Base-by-base conservation (phyloP, 2,797 vertebrate genomes). In the Poeciliopsis gracilis region DNA sequence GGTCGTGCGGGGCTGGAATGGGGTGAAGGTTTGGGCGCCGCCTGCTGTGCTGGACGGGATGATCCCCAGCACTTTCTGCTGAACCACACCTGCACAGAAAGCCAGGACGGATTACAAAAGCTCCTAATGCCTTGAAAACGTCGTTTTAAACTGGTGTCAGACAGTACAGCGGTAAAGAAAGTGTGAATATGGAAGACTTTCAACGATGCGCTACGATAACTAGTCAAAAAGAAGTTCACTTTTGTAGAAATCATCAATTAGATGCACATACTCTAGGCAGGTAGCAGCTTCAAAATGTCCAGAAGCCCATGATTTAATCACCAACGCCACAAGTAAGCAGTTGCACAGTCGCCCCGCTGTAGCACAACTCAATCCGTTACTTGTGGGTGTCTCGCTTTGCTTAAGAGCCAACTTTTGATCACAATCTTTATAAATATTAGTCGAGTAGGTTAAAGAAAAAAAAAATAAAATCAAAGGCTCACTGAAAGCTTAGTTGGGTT, bases 51-150 rank as follows among this genome's bases (percentile, higher is more conserved):
- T 96, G 45, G 98, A 97, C 75, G 98, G 98, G 95, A 99, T 98
- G 94, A 99, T 98, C 76, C 98, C 97, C 94, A 99, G 90, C 73
- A 99, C 98, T 89, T 99, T 99, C 93, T 99, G 98, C 88, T 99
- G 98, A 80, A 99, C 93, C 78, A 95, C 90, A 83, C 95, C 95
- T 95, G 83, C 47, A 82, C 33, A 82, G 72, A 83, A 33, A 45
- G 6, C n/a, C 6, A 15, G 18, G 13, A n/a, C 12, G 16, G n/a
- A 67, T 67, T 6, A 41, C 63, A 38, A 67, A 13, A 46, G 43
- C 12, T 0, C 23, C 51, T 66, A 20, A n/a, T 7, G 33, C 53
- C 13, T 41, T 30, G 20, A 69, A 45, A n/a, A 28, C 41, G 4
- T 8, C 2, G n/a, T n/a, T 7, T 69, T 45, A 10, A n/a, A 12